Evolutionary conservation across 2,888 invertebrate genomes (phyloP).

Genomic region (Parnassius orleans): DNA sequence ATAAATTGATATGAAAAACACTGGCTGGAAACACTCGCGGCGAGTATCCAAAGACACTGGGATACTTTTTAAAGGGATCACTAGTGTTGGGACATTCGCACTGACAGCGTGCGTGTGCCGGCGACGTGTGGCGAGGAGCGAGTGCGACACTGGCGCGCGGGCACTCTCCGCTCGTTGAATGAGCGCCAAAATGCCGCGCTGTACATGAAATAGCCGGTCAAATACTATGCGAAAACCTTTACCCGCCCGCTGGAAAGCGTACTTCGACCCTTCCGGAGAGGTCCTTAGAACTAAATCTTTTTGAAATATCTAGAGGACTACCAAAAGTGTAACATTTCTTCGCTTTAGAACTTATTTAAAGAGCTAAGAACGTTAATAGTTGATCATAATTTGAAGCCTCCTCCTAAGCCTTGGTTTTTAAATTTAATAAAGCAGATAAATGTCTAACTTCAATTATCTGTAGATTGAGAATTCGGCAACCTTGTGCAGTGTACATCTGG

Average conservation of each 20-base stretch:
- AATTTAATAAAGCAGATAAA: too few species aligned
- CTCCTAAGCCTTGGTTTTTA: too few species aligned
- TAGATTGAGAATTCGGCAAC: too few species aligned
- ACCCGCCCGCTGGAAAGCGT: slow-evolving; percentile 63
- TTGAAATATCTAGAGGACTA: slow-evolving; percentile 7
- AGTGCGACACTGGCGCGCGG: slow-evolving; percentile 71
- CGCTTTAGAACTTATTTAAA: too few species aligned
- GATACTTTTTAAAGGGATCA: slow-evolving; percentile 43
- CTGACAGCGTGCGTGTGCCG: slow-evolving; percentile 51
- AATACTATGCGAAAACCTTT: slow-evolving; percentile 79
- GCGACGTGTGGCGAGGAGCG: slow-evolving; percentile 48
- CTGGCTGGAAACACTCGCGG: slow-evolving; percentile 54
- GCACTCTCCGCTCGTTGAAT: slow-evolving; percentile 79
- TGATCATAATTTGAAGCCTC: too few species aligned
- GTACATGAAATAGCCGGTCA: slow-evolving; percentile 78
- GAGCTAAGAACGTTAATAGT: too few species aligned
- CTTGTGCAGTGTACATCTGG: too few species aligned
- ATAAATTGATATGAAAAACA: slow-evolving; percentile 43
- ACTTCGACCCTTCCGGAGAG: slow-evolving; percentile 60
- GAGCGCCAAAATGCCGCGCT: slow-evolving; percentile 78
- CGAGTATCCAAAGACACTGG: slow-evolving; percentile 36
- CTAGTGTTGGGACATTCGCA: slow-evolving; percentile 49
- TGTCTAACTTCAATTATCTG: too few species aligned
- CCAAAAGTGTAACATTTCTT: too few species aligned
- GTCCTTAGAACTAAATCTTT: slow-evolving; percentile 40